Evolutionary conservation across 1,140 invertebrate genomes (phyloP), one percentile per base, ranked within the genome.

Genomic region (Amyelois transitella): DNA sequence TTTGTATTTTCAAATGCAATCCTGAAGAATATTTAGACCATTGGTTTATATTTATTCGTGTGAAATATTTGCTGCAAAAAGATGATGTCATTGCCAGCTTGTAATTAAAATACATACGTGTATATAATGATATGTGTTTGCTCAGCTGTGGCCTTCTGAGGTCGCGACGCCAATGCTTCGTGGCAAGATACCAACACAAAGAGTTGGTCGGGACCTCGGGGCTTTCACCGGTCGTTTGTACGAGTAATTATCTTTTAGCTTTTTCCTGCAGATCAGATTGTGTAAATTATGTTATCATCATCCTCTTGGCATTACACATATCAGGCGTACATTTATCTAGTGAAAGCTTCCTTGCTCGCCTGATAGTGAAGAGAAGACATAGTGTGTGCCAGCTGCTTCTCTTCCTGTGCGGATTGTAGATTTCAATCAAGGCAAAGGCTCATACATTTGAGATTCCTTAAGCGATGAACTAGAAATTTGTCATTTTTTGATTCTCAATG

Each of bases 131-230:
- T 48, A 45, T 28, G 38, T 78, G 62, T 84, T 86, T 82, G 67
- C 44, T 32, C 81, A 86, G 77, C 76, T 86, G 79, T 57, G 75
- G 72, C 73, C 75, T 81, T 77, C 69, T 70, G 72, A 74, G 76
- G 77, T 78, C 73, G 66, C 21, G n/a, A 22, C 52, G 52, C 54
- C 49, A 48, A 21, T 43, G 57, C 53, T 56, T 28, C 18, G 44
- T 20, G 19, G 24, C 14, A 21, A 43, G 22, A 20, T 55, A 45
- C 18, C 45, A 8, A 22, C 21, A 10, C 22, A 47, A 54, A 45
- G 53, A 28, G 17, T 38, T 43, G 7, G 43, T 6, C 20, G 12
- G 17, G 14, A 51, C n/a, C n/a, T 32, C 44, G 52, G 56, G 47
- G 60, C 75, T 77, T 75, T 72, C 75, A 75, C 72, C 62, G 50